A percentile compares a stretch with the other conserved stretches of the same genome.
phyloP scores from a whole-genome alignment of 2,888 invertebrate genomes.

The Eristalis intricaria region DNA sequence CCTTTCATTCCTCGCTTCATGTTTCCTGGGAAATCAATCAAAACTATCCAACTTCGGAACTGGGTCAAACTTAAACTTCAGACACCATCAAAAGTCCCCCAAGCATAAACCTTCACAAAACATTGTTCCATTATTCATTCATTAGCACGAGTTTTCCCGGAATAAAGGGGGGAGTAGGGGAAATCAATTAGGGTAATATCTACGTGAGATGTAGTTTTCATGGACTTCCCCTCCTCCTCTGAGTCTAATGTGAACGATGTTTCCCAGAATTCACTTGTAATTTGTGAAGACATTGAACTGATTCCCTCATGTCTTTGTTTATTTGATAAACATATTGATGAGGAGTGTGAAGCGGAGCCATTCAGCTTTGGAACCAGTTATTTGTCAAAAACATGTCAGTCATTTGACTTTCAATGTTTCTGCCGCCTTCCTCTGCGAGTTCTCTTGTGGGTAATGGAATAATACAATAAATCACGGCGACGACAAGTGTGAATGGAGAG shows the following conservation, averaged over 20 bases:
- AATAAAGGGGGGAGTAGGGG: not conserved
- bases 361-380: not conserved
- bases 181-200: constrained; percentile 7
- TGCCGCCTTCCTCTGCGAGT: not conserved
- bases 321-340: not conserved
- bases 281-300: not conserved
- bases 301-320: not conserved
- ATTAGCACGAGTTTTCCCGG: constrained; percentile 8
- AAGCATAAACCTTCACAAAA: not conserved
- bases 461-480: constrained; percentile 26
- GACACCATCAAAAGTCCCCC: not conserved
- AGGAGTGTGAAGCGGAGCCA: not conserved
- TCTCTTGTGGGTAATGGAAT: constrained; percentile 2
- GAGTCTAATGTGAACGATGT: too few species aligned
- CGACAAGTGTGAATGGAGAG: not conserved
- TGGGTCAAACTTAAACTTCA: constrained; percentile 46
- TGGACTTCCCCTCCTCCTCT: not conserved
- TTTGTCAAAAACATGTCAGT: constrained; percentile 49
- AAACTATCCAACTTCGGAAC: constrained; percentile 50
- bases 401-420: constrained; percentile 4
- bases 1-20: constrained; percentile 28
- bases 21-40: constrained; percentile 68
- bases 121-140: constrained; percentile 41
- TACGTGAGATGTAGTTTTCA: constrained; percentile 9
- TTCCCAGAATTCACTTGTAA: not conserved